Evolutionary conservation across 2,113 vertebrate genomes (phyloP).

Genomic region (Cranoglanis bouderius): DNA sequence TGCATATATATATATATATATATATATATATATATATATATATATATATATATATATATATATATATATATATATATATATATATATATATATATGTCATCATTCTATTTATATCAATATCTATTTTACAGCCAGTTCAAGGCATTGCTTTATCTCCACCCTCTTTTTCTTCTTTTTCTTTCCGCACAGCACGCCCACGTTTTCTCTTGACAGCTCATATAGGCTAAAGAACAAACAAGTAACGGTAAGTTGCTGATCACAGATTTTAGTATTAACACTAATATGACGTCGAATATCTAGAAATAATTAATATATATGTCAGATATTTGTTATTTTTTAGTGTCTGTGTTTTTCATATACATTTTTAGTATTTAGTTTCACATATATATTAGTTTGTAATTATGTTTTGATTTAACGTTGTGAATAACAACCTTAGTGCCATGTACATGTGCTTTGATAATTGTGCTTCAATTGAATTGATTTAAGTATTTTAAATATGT

Average conservation of each 20-base stretch:
- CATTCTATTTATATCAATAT: too few species aligned
- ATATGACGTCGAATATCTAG: neutral
- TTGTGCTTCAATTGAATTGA: neutral
- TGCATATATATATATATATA: neutral
- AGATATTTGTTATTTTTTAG: neutral
- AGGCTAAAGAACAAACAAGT: conserved; percentile 7
- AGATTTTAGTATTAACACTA: neutral
- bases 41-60: neutral
- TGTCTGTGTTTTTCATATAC: neutral
- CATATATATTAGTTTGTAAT: neutral
- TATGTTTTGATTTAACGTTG: neutral
- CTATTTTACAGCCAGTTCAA: neutral
- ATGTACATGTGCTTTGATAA: neutral
- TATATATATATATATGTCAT: neutral
- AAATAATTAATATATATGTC: neutral
- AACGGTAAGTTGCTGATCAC: conserved; percentile 30
- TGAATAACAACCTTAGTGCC: neutral
- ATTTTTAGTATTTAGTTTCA: neutral
- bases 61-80: neutral
- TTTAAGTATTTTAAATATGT: neutral
- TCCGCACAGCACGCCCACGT: neutral
- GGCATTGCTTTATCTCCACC: neutral
- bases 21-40: too few species aligned
- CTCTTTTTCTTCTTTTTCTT: conserved; percentile 38
- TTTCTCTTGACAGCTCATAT: neutral